Conservation (phyloP, 2,888 invertebrate genomes). For the Hartigia nigra region DNA sequence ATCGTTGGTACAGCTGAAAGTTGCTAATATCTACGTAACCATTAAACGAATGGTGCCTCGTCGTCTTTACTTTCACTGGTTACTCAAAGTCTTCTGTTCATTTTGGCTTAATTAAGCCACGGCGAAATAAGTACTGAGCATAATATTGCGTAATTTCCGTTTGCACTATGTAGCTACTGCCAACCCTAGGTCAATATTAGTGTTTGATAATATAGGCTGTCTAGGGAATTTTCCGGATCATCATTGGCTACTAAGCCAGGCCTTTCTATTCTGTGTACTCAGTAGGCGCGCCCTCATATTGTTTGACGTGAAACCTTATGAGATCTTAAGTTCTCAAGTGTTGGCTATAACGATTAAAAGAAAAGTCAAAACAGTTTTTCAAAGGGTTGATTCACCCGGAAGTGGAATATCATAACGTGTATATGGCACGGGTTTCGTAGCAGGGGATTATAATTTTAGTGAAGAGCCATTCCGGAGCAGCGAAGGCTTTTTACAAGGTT, state of each 20-base stretch:
- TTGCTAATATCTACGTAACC: neutral
- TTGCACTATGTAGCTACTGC: neutral
- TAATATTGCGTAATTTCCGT: neutral
- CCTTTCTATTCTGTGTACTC: neutral
- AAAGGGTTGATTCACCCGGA: neutral
- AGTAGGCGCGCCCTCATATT: neutral
- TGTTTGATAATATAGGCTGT: neutral
- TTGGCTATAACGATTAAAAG: neutral
- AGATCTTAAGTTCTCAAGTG: neutral
- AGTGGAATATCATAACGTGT: neutral
- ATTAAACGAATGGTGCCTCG: neutral
- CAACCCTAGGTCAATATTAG: neutral
- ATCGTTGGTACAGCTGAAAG: neutral
- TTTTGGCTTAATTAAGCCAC: neutral
- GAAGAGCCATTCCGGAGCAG: conserved; percentile 31
- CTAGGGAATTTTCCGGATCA: neutral
- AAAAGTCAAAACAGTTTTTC: neutral
- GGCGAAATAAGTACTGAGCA: neutral
- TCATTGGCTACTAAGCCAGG: neutral
- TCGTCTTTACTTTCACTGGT: neutral
- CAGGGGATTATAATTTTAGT: conserved; percentile 36
- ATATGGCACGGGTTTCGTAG: neutral
- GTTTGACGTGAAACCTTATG: neutral
- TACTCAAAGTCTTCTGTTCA: neutral
- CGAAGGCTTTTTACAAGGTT: conserved; percentile 37